phyloP scores from a whole-genome alignment of 2,888 invertebrate genomes.

The Amorpha juglandis region DNA sequence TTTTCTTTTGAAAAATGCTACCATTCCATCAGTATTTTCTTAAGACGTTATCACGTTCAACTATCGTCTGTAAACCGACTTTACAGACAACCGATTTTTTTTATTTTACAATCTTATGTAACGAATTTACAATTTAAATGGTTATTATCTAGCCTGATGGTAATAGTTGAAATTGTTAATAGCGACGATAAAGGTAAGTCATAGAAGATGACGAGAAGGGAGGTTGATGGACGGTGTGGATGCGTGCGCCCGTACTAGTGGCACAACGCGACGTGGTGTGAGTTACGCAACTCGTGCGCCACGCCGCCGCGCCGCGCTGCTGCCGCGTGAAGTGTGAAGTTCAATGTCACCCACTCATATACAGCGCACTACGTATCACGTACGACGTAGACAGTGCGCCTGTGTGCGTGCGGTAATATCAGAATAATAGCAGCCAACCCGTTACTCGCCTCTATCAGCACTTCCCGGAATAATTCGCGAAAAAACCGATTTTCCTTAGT shows the following conservation, averaged over 20 bases:
- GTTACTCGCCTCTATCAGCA: conserved; percentile 77
- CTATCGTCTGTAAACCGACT: too few species aligned
- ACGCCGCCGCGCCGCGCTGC: too few species aligned
- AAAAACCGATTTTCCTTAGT: conserved; percentile 70
- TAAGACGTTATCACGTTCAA: too few species aligned
- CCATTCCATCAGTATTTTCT: too few species aligned
- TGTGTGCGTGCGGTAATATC: conserved; percentile 64
- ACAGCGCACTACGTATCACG: conserved; percentile 31
- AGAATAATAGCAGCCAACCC: conserved; percentile 76
- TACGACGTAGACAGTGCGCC: conserved; percentile 38
- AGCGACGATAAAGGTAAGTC: conserved; percentile 37
- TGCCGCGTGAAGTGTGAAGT: conserved; percentile 81
- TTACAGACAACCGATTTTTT: too few species aligned
- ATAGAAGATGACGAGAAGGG: conserved; percentile 30
- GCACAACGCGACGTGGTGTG: conserved; percentile 39
- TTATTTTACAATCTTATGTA: too few species aligned
- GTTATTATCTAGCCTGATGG: too few species aligned
- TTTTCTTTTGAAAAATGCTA: too few species aligned
- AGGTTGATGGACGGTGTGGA: conserved; percentile 29
- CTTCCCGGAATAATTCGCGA: conserved; percentile 79
- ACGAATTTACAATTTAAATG: too few species aligned
- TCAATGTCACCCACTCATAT: conserved; percentile 80
- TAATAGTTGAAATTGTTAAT: too few species aligned
- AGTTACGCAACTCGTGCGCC: conserved; percentile 79
- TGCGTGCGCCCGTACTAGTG: conserved; percentile 28